Evolutionary conservation across 1,140 invertebrate genomes (phyloP), one percentile per base, ranked within the genome.

Genomic region (Dreissena polymorpha): DNA sequence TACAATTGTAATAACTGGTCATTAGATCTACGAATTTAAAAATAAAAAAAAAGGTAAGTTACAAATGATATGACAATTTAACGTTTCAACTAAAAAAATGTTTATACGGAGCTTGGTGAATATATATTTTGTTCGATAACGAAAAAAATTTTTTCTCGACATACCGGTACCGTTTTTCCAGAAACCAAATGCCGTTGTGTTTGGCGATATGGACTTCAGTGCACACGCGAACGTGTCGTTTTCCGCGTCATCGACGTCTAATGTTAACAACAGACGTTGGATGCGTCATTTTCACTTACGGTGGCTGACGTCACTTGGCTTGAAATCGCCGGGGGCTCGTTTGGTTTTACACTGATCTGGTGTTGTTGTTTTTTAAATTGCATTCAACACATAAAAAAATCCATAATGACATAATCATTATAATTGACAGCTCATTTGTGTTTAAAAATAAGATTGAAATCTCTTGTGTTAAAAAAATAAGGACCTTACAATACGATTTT

Each of bases 281-380:
- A 29, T 2, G n/a, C 60, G 27, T 63, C 21, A 29, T 76, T 76
- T 21, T 76, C 74, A n/a, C 53, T 67, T 10, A 76, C 53, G 39
- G 55, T 39, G 21, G 60, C 27, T 7, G 71, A 51, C 23, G 21
- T 27, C 0, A 27, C 16, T 27, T 49, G 39, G 21, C 51, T 27
- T 27, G 55, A n/a, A 21, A 74, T 50, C 13, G 51, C 18, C 25
- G 71, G 71, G 8, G 71, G 71, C 55, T 55, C 25, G 23, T 74
- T 74, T 13, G 71, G 71, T 27, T 57, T 74, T 13, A 74, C 71
- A 25, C 60, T 57, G 60, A 74, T 63, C 71, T 74, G 14, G 5
- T 39, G n/a, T n/a, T n/a, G n/a, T 39, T 39, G 2, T 39, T 5
- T 39, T 39, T 2, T 5, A 39, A 39, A 39, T 39, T 2, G 39